Evolutionary conservation across 2,888 invertebrate species (phyloP), one percentile per base, ranked within the genome.

Genomic region (Drosophila greeni): DNA sequence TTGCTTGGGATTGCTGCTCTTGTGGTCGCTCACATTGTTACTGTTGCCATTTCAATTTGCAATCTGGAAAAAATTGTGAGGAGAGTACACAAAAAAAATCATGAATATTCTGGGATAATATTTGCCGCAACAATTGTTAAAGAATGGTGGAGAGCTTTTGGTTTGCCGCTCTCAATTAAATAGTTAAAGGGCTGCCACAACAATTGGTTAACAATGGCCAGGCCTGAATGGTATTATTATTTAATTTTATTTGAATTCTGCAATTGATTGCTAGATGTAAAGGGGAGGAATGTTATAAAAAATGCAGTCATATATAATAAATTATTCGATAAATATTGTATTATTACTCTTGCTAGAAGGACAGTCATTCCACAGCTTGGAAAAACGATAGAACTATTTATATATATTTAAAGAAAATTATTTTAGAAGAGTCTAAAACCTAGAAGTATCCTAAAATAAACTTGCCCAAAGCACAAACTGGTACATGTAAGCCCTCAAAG

Each of bases 1-100:
- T 48, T 24, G 34, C 33, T 36, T 47, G 31, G 43, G 24, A 61
- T 43, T 65, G 26, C 34, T 60, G 64, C 52, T 58, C 20, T 49
- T 39, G 40, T 53, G 45, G 18, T 33, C 33, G 53, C 47, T 67
- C 48, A 72, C 72, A 69, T 71, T 69, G 70, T 64, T 60, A 31
- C 53, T 48, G 34, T 53, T 53, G 57, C 70, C 75, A 68, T 84
- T 81, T 78, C 58, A 75, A 84, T 78, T 84, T 66, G 66, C 58
- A 47, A 57, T 33, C 84, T 84, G 76, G 16, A 75, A 73, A 73
- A 49, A 34, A 70, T 52, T 29, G 61, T 61, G 31, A 24, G 39
- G 36, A 51, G 33, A 45, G 29, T 12, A 54, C 12, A 12, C 9
- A 42, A 47, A 7, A 48, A 47, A 47, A 36, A 36, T 36, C 18